Percentiles rank a stretch among this genome's conserved stretches.
These are phyloP conservation scores for Turritopsis dohrnii DNA, from an alignment of 30 jellyfish, hydroid and myxozoan genomes.

Conservation along the genomic window DNA sequence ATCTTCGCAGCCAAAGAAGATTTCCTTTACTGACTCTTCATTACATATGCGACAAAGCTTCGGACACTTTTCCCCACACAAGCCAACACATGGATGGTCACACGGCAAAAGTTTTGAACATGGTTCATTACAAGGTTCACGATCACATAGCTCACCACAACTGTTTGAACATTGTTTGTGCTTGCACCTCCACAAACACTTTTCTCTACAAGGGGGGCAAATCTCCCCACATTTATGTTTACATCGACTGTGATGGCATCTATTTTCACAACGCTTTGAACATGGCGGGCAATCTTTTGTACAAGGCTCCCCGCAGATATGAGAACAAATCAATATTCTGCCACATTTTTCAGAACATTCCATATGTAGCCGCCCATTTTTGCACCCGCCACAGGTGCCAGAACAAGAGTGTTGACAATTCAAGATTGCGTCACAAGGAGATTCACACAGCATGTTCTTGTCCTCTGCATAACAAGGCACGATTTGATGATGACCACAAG, in stretches of 20 bases:
- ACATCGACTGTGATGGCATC: too few species aligned
- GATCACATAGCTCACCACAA: slow-evolving; percentile 60
- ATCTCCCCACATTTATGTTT: slow-evolving; percentile 27
- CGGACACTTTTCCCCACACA: slow-evolving; percentile 62
- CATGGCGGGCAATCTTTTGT: too few species aligned
- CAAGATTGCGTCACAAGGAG: slow-evolving; percentile 30
- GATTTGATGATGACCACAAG: slow-evolving; percentile 32
- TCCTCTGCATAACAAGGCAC: slow-evolving; percentile 25
- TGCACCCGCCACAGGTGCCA: too few species aligned
- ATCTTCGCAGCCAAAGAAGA: slow-evolving; percentile 22
- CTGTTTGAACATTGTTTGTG: slow-evolving; percentile 26
- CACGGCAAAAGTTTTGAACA: slow-evolving; percentile 26
- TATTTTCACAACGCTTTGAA: too few species aligned
- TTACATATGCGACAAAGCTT: slow-evolving; percentile 34
- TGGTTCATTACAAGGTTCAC: slow-evolving; percentile 51
- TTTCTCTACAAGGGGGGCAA: slow-evolving; percentile 54
- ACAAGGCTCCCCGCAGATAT: too few species aligned
- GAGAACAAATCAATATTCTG: too few species aligned
- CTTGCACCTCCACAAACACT: slow-evolving; percentile 11
- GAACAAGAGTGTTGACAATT: slow-evolving; percentile 66
- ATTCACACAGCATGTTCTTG: slow-evolving; percentile 17
- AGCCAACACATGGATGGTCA: slow-evolving; percentile 49
- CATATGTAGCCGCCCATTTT: too few species aligned
- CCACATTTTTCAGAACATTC: too few species aligned
- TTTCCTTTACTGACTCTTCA: slow-evolving; percentile 8